Base-by-base conservation (phyloP, 1,140 invertebrate genomes). In the Panulirus ornatus region DNA sequence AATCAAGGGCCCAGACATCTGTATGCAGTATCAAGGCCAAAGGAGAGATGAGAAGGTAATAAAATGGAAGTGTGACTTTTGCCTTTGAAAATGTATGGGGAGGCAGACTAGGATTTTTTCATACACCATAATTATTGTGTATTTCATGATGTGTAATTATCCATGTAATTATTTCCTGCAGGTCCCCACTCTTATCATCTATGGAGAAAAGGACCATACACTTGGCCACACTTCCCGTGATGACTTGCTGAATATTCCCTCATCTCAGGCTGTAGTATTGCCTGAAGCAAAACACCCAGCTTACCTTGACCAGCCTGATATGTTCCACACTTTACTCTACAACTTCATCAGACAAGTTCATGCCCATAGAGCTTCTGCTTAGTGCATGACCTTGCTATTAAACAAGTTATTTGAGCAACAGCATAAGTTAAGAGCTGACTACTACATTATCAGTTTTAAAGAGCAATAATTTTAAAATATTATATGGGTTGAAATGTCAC, bases 101-200 rank as follows among this genome's bases (percentile, higher is more conserved):
- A 58, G 51, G 51, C 51, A 58, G 51, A 22, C 51, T n/a, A n/a
- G n/a, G n/a, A n/a, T n/a, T n/a, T n/a, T n/a, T n/a, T n/a, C n/a
- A n/a, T n/a, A n/a, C n/a, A n/a, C n/a, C n/a, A n/a, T n/a, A n/a
- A n/a, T n/a, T n/a, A n/a, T n/a, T n/a, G n/a, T n/a, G n/a, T n/a
- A n/a, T n/a, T n/a, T n/a, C n/a, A n/a, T n/a, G n/a, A n/a, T n/a
- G n/a, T n/a, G 70, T 34, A 42, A 38, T 79, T 34, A 40, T 88
- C 66, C 19, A 27, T 38, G n/a, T 27, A n/a, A 84, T 27, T 42
- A 9, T 5, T 85, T 40, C 70, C 75, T 93, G 66, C 92, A 95
- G 94, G 92, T 94, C 34, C 94, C 94, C 58, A 94, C 94, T 3
- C 90, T 95, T 75, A 94, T 95, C 84, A 93, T 95, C 2, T 94